Percentiles rank a stretch among this genome's conserved stretches.
phyloP scores from a whole-genome alignment of 2,113 vertebrate species.

The Poeciliopsis occidentalis region DNA sequence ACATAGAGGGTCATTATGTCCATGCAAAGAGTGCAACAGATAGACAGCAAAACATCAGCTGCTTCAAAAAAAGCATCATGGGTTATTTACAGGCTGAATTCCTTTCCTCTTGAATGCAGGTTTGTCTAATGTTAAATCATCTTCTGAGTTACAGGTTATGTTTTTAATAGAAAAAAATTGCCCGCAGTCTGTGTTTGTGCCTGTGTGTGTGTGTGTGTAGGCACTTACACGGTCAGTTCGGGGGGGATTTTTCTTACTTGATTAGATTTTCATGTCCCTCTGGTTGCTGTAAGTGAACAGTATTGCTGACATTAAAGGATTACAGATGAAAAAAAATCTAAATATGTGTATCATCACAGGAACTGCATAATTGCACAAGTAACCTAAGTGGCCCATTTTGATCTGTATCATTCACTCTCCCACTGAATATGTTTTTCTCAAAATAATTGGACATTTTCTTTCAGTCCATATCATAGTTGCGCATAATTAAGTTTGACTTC shows the following conservation, averaged over 20 bases:
- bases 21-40: conserved; percentile 25
- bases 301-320: conserved; percentile 68
- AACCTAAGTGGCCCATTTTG: conserved; percentile 75
- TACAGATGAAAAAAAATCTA: conserved; percentile 58
- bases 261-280: conserved; percentile 55
- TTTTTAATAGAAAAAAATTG: conserved; percentile 27
- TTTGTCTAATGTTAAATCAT: conserved; percentile 27
- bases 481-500: conserved; percentile 78
- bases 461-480: conserved; percentile 70
- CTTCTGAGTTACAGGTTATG: conserved; percentile 35
- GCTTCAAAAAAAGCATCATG: conserved; percentile 3
- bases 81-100: conserved; percentile 19
- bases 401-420: conserved; percentile 74
- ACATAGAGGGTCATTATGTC: conserved; percentile 23
- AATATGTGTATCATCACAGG: conserved; percentile 68
- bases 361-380: conserved; percentile 72
- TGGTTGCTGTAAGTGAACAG: conserved; percentile 61
- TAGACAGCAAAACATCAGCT: not conserved
- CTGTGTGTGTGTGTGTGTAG: conserved; percentile 22
- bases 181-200: conserved; percentile 23
- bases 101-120: conserved; percentile 7
- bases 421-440: conserved; percentile 69
- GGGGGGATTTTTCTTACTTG: conserved; percentile 16
- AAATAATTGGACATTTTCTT: conserved; percentile 80
- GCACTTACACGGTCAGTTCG: conserved; percentile 34